Evolutionary conservation across 2,113 vertebrate species (phyloP).

Genomic region (Microcebus murinus): DNA sequence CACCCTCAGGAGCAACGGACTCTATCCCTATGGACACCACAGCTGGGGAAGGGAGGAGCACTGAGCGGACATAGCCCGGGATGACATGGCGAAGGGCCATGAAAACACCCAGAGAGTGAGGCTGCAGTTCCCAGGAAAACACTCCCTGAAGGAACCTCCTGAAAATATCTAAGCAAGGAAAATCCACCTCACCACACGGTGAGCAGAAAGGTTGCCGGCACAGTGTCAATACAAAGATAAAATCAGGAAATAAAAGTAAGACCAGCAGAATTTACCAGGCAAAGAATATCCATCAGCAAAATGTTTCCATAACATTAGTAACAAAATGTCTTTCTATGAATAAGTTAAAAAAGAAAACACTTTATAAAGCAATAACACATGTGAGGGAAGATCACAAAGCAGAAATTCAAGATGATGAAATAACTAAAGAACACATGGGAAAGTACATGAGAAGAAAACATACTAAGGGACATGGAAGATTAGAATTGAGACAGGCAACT

Average conservation of each 20-base stretch:
- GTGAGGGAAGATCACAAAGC: background rate
- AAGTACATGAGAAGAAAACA: background rate
- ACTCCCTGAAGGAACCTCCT: background rate
- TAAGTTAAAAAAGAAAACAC: background rate
- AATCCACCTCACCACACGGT: background rate
- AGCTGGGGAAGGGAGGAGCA: too few relatives aligned
- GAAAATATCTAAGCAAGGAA: background rate
- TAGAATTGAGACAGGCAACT: background rate
- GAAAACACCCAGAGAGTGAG: background rate
- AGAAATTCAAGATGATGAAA: background rate
- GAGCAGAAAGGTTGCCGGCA: background rate
- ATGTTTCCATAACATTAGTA: background rate
- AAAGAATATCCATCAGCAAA: background rate
- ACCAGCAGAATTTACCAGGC: background rate
- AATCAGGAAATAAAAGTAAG: background rate
- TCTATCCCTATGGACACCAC: background rate
- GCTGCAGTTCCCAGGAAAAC: background rate
- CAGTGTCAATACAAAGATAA: background rate
- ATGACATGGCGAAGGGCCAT: background rate
- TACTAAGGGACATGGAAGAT: background rate
- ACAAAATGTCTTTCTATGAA: background rate
- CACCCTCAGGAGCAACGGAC: background rate
- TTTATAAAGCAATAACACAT: background rate
- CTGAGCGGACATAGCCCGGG: background rate
- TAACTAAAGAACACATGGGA: background rate